phyloP scores from a whole-genome alignment of 2,888 invertebrate species.

The Pollenia labialis region DNA sequence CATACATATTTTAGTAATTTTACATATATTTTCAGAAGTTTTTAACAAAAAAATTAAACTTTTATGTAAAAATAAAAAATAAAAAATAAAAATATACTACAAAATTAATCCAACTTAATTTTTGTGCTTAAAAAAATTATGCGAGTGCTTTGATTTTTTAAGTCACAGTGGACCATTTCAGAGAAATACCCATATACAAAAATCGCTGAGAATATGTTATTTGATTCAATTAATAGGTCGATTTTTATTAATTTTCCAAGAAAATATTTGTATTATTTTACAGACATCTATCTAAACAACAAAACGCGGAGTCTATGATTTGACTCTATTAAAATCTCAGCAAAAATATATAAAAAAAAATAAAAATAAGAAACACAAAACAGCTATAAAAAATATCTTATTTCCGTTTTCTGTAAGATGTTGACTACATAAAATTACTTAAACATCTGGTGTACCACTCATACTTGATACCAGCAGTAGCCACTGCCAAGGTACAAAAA shows the following conservation, averaged over 20 bases:
- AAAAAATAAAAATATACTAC: too few relatives aligned
- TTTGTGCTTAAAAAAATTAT: too few relatives aligned
- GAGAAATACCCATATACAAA: too few relatives aligned
- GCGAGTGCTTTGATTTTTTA: too few relatives aligned
- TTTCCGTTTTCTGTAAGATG: constrained; percentile 57
- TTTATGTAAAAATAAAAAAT: too few relatives aligned
- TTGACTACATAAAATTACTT: constrained; percentile 53
- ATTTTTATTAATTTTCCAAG: constrained; percentile 24
- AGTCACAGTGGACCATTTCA: too few relatives aligned
- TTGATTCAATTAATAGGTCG: not conserved
- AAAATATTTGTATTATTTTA: constrained; percentile 29
- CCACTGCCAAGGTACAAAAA: not conserved
- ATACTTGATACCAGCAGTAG: constrained; percentile 6
- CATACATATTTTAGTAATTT: too few relatives aligned
- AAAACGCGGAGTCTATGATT: constrained; percentile 20
- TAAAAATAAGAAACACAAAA: not conserved
- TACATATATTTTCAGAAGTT: too few relatives aligned
- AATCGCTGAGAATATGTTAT: too few relatives aligned
- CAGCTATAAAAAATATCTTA: constrained; percentile 15
- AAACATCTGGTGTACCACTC: constrained; percentile 37
- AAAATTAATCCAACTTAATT: too few relatives aligned
- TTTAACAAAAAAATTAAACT: too few relatives aligned
- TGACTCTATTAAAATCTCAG: constrained; percentile 31
- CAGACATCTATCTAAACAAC: constrained; percentile 32
- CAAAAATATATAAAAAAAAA: constrained; percentile 1